A percentile compares a stretch with the other conserved stretches of the same genome.
Conservation (phyloP, 2,888 invertebrate genomes). For the Diarsia dahlii region DNA sequence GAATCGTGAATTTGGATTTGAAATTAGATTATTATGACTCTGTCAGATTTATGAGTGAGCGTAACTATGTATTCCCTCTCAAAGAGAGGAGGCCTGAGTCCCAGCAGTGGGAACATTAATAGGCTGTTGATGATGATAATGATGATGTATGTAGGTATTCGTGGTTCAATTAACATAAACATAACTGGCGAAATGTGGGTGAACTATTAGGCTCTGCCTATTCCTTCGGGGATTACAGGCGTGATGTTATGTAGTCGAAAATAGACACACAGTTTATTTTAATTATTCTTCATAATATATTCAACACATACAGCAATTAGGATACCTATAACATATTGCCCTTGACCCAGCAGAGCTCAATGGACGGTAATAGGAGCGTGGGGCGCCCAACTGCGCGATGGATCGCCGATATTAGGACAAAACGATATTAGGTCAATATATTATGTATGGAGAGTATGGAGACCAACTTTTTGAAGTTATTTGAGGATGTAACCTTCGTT, state of each 20-base stretch:
- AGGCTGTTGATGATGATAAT: no score
- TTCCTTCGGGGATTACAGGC: no score
- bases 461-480: neutral
- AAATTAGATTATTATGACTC: neutral
- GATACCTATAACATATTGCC: conserved; percentile 16
- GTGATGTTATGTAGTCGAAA: neutral
- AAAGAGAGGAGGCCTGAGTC: no score
- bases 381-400: conserved; percentile 25
- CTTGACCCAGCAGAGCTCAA: conserved; percentile 30
- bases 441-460: conserved; percentile 23
- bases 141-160: no score
- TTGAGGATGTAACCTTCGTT: neutral
- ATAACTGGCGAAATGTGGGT: no score
- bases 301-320: neutral
- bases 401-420: conserved; percentile 36
- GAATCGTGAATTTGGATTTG: neutral
- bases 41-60: neutral
- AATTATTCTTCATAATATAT: neutral
- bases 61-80: no score
- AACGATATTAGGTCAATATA: conserved; percentile 40
- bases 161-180: no score
- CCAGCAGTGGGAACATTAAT: no score
- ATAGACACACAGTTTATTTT: neutral
- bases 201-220: no score
- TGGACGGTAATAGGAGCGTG: conserved; percentile 19